Base-by-base conservation (phyloP, 1,140 invertebrate genomes). In the Drosophila nebulosa region DNA sequence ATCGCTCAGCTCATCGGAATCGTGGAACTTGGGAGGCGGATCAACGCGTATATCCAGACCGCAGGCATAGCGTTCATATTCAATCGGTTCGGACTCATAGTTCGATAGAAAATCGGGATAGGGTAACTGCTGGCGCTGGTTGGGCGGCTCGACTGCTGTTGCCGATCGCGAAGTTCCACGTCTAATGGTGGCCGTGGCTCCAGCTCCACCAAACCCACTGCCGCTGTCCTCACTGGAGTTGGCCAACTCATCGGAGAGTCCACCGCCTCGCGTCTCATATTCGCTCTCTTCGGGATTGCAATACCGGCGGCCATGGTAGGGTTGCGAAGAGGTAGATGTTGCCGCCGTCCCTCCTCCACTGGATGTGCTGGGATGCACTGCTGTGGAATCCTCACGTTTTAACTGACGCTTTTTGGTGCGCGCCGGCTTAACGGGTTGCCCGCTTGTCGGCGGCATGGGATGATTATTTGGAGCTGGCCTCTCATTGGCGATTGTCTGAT, bases 21-120 rank as follows among this genome's bases (percentile, higher is more conserved):
- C 90, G 36, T 90, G 77, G 46, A 91, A 91, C 46, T 88, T 91
- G 21, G 90, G 90, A 10, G 90, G 90, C 27, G 90, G 90, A 78
- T 90, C 90, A n/a, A 91, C 89, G 24, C 88, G 73, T 64, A 90
- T 89, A 39, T 90, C 86, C 56, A 91, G 69, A 0, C 89, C 90
- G 55, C 85, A 89, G 7, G 86, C 85, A 73, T 83, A 91, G 0
- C 86, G 90, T 60, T 91, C 90, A 50, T 90, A 90, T 60, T 91
- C 90, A 75, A 90, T 90, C 18, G 89, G 89, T 62, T 91, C 89
- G 30, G 72, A 78, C 42, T 91, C 91, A 59, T 89, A 90, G 60
- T 91, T 90, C 0, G 90, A 91, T 7, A 91, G 65, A 64, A 91
- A 91, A 65, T 91, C 91, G 0, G 91, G 91, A 73, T 90, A 91